Base-by-base conservation (phyloP, 1,140 invertebrate genomes). In the Oreohelix idahoensis region DNA sequence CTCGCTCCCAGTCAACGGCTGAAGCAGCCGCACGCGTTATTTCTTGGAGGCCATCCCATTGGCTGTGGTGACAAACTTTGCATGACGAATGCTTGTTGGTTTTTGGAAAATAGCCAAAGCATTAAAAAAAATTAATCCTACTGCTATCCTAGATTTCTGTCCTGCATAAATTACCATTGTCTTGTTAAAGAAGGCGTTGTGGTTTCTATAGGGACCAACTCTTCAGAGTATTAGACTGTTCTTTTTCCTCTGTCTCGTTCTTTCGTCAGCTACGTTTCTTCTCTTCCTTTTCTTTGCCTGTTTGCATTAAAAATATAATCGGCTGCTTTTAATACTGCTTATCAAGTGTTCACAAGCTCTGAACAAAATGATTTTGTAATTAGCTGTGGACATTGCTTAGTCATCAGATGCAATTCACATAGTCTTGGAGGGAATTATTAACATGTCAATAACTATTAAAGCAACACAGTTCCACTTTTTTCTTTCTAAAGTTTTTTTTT, bases 221-320 rank as follows among this genome's bases (percentile, higher is more conserved):
- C 29, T 74, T 42, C 38, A 74, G 38, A 39, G 38, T 17, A 36
- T 71, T 36, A 36, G 38, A 71, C n/a, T n/a, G 17, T 8, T 39
- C 10, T 35, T 35, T 36, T 36, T 71, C 23, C 26, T 36, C n/a
- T 5, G 32, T 11, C 15, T 35, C 23, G 38, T 71, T 35, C 38
- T 39, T 36, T 35, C 10, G 38, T 71, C 69, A 71, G 32, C 69
- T 71, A 4, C 2, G 69, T 35, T 71, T 32, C 38, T 35, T 71
- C 32, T 26, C 69, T 71, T 17, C 69, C 38, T 36, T 36, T 13
- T 71, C 32, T 71, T 20, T 17, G 4, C 51, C 51, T 58, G 51
- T 58, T 58, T 58, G 51, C 51, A 58, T 58, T 58, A 58, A 58
- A 58, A 58, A 58, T 58, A 66, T 66, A 66, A 66, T 66, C 63